Evolutionary conservation across 2,797 vertebrate genomes (phyloP).

Genomic region (Apogon hyalosoma): DNA sequence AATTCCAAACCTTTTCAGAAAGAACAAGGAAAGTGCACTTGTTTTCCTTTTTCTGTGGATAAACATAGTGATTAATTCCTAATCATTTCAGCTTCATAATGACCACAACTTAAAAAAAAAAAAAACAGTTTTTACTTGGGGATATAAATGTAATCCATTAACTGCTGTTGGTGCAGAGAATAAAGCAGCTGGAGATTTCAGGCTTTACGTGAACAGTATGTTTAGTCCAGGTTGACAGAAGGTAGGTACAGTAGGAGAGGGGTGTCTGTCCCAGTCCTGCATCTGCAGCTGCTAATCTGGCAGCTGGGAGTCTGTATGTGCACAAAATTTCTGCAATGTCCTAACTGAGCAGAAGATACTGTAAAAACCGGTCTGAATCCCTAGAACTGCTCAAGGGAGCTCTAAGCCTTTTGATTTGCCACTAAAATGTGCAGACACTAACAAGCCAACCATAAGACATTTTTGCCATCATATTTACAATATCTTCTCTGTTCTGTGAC

Average conservation of each 20-base stretch:
- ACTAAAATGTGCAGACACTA: slow-evolving; percentile 8
- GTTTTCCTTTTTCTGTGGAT: too few species aligned
- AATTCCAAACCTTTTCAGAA: too few species aligned
- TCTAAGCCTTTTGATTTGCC: background rate
- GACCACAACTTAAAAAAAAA: background rate
- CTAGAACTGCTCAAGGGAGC: background rate
- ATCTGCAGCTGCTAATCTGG: slow-evolving; percentile 34
- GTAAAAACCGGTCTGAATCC: background rate
- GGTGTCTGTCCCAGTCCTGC: slow-evolving; percentile 23
- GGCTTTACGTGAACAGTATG: slow-evolving; percentile 12
- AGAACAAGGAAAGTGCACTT: too few species aligned
- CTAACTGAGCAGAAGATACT: slow-evolving; percentile 1
- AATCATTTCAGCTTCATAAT: slow-evolving; percentile 5
- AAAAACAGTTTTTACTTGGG: background rate
- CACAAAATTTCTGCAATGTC: slow-evolving; percentile 6
- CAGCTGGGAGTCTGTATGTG: slow-evolving; percentile 32
- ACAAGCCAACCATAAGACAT: background rate
- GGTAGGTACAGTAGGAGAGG: slow-evolving; percentile 16
- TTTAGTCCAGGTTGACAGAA: slow-evolving; percentile 43
- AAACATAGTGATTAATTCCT: too few species aligned
- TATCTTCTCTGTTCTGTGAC: slow-evolving; percentile 26
- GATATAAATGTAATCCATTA: slow-evolving; percentile 16
- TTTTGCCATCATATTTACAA: slow-evolving; percentile 8
- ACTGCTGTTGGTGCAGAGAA: slow-evolving; percentile 8
- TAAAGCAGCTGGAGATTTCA: slow-evolving; percentile 40